A percentile compares a stretch with the other conserved stretches of the same genome.
phyloP scores from a whole-genome alignment of 2,888 invertebrate species.

The Eristalinus sepulchralis region DNA sequence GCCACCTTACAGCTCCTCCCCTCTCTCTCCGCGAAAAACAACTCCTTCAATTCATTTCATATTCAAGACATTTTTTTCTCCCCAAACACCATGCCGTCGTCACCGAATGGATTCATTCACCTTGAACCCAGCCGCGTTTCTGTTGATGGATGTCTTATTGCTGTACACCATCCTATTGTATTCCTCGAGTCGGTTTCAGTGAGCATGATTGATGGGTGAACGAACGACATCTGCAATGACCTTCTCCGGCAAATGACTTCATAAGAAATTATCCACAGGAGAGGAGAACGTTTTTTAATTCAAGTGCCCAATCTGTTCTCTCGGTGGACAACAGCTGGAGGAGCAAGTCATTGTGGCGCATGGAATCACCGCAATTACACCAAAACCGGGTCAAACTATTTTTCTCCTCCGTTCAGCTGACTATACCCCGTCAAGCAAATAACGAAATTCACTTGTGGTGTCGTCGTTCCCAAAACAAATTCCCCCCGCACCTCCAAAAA shows the following conservation, averaged over 20 bases:
- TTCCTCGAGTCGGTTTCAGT: not conserved
- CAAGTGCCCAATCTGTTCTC: not conserved
- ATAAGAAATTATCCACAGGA: not conserved
- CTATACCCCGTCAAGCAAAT: not conserved
- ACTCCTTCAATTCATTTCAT: not conserved
- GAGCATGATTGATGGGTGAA: slow-evolving; percentile 18
- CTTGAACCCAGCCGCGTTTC: not conserved
- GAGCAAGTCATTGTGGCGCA: not conserved
- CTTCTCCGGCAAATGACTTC: not conserved
- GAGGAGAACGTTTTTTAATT: not conserved
- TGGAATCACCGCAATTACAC: slow-evolving; percentile 9
- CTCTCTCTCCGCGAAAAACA: not conserved
- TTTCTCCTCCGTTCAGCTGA: not conserved
- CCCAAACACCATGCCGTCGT: not conserved
- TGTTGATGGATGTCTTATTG: not conserved
- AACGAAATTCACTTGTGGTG: slow-evolving; percentile 5
- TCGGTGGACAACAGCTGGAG: not conserved
- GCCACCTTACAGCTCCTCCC: not conserved
- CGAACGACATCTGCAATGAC: slow-evolving; percentile 8
- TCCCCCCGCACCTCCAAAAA: not conserved
- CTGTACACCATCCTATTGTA: not conserved
- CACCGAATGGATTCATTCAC: not conserved
- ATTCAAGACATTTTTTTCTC: not conserved
- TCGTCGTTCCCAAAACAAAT: not conserved
- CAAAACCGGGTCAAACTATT: slow-evolving; percentile 12